A percentile compares a stretch with the other conserved stretches of the same genome.
Evolutionary conservation across 2,888 invertebrate species (phyloP).

Genomic region (Tupiocoris notatus): DNA sequence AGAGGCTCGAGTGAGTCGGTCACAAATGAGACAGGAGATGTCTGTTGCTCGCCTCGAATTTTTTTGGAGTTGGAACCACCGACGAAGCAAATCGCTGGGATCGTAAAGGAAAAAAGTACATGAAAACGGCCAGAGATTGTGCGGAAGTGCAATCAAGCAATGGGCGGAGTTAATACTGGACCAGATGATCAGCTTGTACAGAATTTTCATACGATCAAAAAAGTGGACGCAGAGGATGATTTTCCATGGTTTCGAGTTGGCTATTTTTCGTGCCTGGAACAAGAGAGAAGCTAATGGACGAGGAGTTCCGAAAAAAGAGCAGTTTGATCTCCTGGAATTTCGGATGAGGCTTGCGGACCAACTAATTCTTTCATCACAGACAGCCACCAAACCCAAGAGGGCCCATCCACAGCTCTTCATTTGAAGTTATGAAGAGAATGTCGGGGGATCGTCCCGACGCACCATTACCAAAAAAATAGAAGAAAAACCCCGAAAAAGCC

Average conservation of each 20-base stretch:
- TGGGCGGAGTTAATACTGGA: constrained; percentile 42
- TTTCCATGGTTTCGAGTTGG: constrained; percentile 39
- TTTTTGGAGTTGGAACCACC: constrained; percentile 33
- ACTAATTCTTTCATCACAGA: constrained; percentile 5
- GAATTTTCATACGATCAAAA: constrained; percentile 22
- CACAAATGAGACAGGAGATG: constrained; percentile 22
- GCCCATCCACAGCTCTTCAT: no score
- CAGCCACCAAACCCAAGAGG: neutral
- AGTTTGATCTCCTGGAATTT: constrained; percentile 31
- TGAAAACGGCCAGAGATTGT: constrained; percentile 36
- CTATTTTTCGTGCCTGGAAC: constrained; percentile 33
- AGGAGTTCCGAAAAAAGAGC: constrained; percentile 16
- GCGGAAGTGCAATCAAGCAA: constrained; percentile 22
- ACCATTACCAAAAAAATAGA: no score
- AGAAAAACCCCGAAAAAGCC: no score
- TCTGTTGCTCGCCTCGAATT: constrained; percentile 43
- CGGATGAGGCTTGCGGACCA: constrained; percentile 29
- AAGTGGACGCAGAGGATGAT: constrained; percentile 44
- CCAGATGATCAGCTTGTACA: constrained; percentile 32
- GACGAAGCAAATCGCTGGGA: constrained; percentile 43
- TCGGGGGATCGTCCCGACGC: no score
- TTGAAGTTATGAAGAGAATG: no score
- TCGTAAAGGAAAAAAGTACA: constrained; percentile 12
- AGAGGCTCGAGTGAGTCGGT: neutral
- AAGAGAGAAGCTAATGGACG: neutral